These are phyloP conservation scores for Pangasius sanitwongsei DNA, from an alignment of 2,797 vertebrate genomes.

Conservation along the genomic window DNA sequence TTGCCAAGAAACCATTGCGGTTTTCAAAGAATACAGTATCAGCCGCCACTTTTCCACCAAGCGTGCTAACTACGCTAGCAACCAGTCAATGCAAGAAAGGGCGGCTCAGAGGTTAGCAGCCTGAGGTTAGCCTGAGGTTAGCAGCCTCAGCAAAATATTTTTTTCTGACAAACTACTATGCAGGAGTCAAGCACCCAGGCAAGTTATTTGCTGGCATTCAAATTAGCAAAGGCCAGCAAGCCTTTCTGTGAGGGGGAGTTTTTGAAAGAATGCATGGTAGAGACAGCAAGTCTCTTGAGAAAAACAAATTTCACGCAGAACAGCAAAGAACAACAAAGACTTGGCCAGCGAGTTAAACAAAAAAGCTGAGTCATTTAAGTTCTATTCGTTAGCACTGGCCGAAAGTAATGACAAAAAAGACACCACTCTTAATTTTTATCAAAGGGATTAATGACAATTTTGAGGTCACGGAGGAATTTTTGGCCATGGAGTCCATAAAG, in stretches of 20 bases:
- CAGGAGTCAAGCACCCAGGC: conserved; percentile 47
- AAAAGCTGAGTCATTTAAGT: no score
- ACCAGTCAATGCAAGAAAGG: no score
- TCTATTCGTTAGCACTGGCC: no score
- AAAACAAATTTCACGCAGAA: conserved; percentile 37
- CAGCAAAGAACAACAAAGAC: background rate
- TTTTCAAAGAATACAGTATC: conserved; percentile 41
- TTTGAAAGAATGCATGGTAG: conserved; percentile 40
- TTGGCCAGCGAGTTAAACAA: conserved; percentile 15
- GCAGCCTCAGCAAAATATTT: conserved; percentile 23
- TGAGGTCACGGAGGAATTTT: no score
- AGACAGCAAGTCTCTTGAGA: conserved; percentile 30
- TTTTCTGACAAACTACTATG: conserved; percentile 18
- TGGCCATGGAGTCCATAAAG: no score
- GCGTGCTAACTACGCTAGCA: conserved; percentile 46
- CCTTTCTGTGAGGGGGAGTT: background rate
- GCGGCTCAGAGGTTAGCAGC: no score
- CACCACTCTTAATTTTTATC: no score
- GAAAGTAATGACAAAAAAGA: no score
- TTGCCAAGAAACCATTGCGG: no score
- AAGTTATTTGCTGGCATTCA: background rate
- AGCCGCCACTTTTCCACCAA: conserved; percentile 44
- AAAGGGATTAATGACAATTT: no score
- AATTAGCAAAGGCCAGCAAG: background rate
- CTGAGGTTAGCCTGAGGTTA: no score